These are phyloP conservation scores for Schizopygopsis malacanthus DNA, from an alignment of 2,797 vertebrate genomes.

Conservation along the genomic window DNA sequence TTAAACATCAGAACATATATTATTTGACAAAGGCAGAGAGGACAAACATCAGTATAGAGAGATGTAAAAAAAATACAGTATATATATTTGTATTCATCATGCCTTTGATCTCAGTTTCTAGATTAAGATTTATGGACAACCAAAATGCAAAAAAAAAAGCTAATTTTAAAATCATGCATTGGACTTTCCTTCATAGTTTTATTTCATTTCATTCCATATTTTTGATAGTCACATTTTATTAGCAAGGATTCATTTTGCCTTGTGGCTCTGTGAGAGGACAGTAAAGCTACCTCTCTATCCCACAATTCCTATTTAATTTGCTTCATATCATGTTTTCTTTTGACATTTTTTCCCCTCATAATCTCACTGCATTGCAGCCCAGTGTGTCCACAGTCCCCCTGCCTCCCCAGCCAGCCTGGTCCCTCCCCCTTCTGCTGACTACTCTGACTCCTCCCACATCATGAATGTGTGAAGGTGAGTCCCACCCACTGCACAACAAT, in stretches of 20 bases:
- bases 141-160: background rate
- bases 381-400: conserved; percentile 86
- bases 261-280: conserved; percentile 32
- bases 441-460: conserved; percentile 82
- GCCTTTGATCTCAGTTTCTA: conserved; percentile 6
- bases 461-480: conserved; percentile 87
- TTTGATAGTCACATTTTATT: conserved; percentile 9
- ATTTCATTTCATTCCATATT: conserved; percentile 40
- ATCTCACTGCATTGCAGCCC: conserved; percentile 82
- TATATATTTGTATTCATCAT: conserved; percentile 12
- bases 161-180: conserved; percentile 29
- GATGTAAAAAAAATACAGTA: background rate
- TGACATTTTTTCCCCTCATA: conserved; percentile 44
- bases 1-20: conserved; percentile 8
- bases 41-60: conserved; percentile 2
- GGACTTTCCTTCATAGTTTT: background rate
- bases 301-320: conserved; percentile 32
- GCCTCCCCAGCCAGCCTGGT: conserved; percentile 87
- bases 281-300: conserved; percentile 25
- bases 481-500: conserved; percentile 55
- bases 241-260: conserved; percentile 17
- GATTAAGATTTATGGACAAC: conserved; percentile 17
- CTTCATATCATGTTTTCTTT: conserved; percentile 40
- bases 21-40: conserved; percentile 15
- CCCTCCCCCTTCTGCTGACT: conserved; percentile 83